Percentiles rank a stretch among this genome's conserved stretches.
Conservation (phyloP, 2,797 vertebrate genomes). For the Gila robusta region DNA sequence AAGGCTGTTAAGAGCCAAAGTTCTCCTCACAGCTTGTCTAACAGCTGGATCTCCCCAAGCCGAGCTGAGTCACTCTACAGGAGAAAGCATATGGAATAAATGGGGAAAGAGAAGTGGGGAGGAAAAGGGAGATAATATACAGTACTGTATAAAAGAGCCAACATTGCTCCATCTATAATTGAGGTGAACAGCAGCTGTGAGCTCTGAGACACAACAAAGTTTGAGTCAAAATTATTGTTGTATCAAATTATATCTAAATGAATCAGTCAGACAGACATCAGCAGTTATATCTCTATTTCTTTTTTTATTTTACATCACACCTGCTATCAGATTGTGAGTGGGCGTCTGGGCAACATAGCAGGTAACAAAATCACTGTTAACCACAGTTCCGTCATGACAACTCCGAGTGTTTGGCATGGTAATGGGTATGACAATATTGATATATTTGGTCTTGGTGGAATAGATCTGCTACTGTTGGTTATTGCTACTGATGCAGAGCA, state of each 20-base stretch:
- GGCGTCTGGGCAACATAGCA: neutral
- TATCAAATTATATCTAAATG: neutral
- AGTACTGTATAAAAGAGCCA: neutral
- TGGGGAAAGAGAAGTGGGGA: neutral
- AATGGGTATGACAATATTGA: too few species aligned
- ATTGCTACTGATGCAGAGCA: too few species aligned
- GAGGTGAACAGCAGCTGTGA: neutral
- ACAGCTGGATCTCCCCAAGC: slow-evolving; percentile 30
- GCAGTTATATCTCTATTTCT: neutral
- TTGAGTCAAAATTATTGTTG: neutral
- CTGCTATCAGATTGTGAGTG: neutral
- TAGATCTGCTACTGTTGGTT: too few species aligned
- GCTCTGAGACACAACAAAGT: neutral
- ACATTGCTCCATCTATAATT: slow-evolving; percentile 1
- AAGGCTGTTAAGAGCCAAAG: slow-evolving; percentile 38
- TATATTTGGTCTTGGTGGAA: too few species aligned
- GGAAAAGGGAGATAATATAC: neutral
- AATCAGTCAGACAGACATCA: neutral
- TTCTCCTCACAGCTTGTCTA: slow-evolving; percentile 39
- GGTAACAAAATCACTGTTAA: slow-evolving; percentile 7
- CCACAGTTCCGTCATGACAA: neutral
- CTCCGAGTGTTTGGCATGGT: too few species aligned
- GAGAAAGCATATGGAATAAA: neutral
- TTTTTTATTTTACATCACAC: neutral
- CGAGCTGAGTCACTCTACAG: slow-evolving; percentile 8